A percentile compares a stretch with the other conserved stretches of the same genome.
Conservation (phyloP, 1,140 invertebrate genomes). For the Cyphomyrmex costatus region DNA sequence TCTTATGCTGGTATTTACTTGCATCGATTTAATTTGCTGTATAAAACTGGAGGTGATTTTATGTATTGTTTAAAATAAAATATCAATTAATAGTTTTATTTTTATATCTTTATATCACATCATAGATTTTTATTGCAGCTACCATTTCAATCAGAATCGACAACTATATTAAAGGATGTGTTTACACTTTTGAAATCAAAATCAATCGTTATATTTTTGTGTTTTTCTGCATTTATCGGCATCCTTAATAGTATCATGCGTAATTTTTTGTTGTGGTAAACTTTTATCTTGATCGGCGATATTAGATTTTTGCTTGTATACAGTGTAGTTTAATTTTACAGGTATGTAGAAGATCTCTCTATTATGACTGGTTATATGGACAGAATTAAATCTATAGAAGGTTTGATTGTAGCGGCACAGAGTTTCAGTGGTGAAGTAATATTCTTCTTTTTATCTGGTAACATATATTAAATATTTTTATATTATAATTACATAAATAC, state of each 20-base stretch:
- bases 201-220: constrained; percentile 89
- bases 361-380: constrained; percentile 87
- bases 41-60: constrained; percentile 87
- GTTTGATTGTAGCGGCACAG: constrained; percentile 91
- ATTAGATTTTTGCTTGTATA: neutral
- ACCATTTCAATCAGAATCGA: constrained; percentile 89
- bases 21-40: constrained; percentile 89
- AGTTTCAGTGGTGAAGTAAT: constrained; percentile 91
- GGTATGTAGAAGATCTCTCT: constrained; percentile 92
- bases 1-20: constrained; percentile 88
- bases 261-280: constrained; percentile 93
- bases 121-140: constrained; percentile 85
- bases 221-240: constrained; percentile 90
- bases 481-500: neutral
- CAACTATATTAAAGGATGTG: constrained; percentile 90
- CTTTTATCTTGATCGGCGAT: constrained; percentile 15
- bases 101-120: constrained; percentile 68
- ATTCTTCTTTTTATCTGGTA: constrained; percentile 88
- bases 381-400: constrained; percentile 92
- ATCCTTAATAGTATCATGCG: constrained; percentile 92
- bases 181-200: constrained; percentile 88
- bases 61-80: constrained; percentile 21
- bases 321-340: constrained; percentile 5
- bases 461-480: neutral
- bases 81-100: constrained; percentile 7